Base-by-base conservation (phyloP, 2,888 invertebrate species). In the Celastrina argiolus region DNA sequence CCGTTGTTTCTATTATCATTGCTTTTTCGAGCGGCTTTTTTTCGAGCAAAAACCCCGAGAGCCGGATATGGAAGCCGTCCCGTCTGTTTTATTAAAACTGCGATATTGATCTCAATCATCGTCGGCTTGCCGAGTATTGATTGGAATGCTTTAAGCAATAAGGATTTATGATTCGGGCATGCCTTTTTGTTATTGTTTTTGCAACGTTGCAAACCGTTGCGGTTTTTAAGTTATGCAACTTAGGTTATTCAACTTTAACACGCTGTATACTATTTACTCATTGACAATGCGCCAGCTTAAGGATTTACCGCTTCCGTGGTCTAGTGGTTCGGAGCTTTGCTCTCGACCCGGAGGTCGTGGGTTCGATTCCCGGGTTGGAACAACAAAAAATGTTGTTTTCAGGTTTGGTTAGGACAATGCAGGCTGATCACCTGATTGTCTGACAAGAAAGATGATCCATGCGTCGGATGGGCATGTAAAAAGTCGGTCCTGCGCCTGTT, bases 61-160 rank as follows among this genome's bases (percentile, higher is more conserved):
- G 74, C 84, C 87, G 88, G 88, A 89, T 88, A 88, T 84, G 83
- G 84, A 76, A 80, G 81, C 79, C 80, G 82, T 83, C 78, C 84
- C 86, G 82, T 83, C 87, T 88, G 88, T 85, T 88, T 88, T 87
- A 88, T 89, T 88, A 88, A 88, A 88, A 85, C 82, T 80, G 82
- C 81, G 87, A 89, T 88, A 88, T 84, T 80, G 84, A 88, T 89
- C 88, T 85, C 81, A 75, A 81, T 79, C 77, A 78, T 73, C 75
- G 78, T 80, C 83, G 78, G 75, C 81, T 77, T 71, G 75, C 73
- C 14, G 16, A 22, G 36, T 61, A 61, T 61, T 39, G 61, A 61
- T 61, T 61, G 61, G 61, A 34, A 59, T 31, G 51, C 22, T 51
- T 51, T 26, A 59, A 18, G 59, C 59, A 34, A 18, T 18, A 59